Base-by-base conservation (phyloP, 1,140 invertebrate genomes). In the Chironomus tepperi region DNA sequence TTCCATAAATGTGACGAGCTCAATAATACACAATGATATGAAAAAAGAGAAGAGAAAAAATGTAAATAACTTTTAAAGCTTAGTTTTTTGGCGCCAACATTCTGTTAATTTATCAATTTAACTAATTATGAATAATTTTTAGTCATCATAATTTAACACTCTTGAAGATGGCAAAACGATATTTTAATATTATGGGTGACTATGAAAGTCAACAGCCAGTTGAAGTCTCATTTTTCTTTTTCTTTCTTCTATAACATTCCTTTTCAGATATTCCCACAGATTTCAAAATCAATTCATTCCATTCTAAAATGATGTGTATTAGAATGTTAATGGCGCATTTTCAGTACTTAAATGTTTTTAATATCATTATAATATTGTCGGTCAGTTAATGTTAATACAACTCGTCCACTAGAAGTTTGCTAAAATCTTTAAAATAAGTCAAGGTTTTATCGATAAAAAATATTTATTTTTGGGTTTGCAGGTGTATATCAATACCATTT, bases 61-160 rank as follows among this genome's bases (percentile, higher is more conserved):
- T 70, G 19, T 70, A 70, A 70, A 70, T 70, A 70, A 9, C 9
- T 70, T 21, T 18, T 70, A 21, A 21, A 70, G 19, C 19, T 70
- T 70, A 18, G 65, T 70, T 18, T 18, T 70, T 70, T 70, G 65
- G 65, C 65, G 65, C 65, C 65, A 21, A 16, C n/a, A 70, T 19
- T 70, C 65, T 70, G 65, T 70, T 19, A 70, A 70, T 70, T 70
- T 70, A 70, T 70, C 65, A 70, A 70, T 70, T 19, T 70, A 21
- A 19, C 65, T 70, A 19, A 70, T 70, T 70, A 70, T 70, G 19
- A 70, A 70, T 70, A 70, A 70, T 70, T 70, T 57, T 70, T 70
- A 70, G 19, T 70, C 19, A 21, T 70, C 65, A 70, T 70, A 70
- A 70, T 70, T 70, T 70, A 70, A 70, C 65, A 70, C 65, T 70